Percentiles rank a stretch among this genome's conserved stretches.
These are phyloP conservation scores for Aphelinus certus DNA, from an alignment of 1,140 invertebrate species.

Conservation along the genomic window DNA sequence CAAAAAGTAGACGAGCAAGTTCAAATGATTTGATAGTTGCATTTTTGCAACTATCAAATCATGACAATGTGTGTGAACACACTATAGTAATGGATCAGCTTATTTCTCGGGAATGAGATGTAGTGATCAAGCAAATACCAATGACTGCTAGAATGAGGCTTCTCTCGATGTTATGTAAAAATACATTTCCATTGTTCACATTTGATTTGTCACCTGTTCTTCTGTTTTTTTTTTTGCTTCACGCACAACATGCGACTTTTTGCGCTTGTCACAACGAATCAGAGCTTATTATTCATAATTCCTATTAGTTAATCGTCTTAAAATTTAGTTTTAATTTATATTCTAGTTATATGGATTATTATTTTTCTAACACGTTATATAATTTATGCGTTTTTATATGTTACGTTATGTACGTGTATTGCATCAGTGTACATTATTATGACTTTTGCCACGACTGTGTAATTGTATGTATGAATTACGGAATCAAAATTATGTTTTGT, in stretches of 20 bases:
- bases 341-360: conserved; percentile 41
- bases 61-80: too few relatives aligned
- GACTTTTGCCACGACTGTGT: conserved; percentile 25
- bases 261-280: conserved; percentile 29
- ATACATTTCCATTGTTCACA: conserved; percentile 4
- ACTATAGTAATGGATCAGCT: too few relatives aligned
- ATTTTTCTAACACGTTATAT: conserved; percentile 46
- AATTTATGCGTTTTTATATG: conserved; percentile 50
- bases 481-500: conserved; percentile 62
- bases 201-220: not conserved
- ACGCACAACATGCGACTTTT: conserved; percentile 21
- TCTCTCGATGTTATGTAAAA: conserved; percentile 31
- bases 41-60: too few relatives aligned
- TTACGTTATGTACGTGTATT: conserved; percentile 36
- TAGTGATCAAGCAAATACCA: conserved; percentile 11
- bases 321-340: conserved; percentile 45
- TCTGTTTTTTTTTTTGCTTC: conserved; percentile 5
- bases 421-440: conserved; percentile 14
- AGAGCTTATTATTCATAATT: conserved; percentile 50
- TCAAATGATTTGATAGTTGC: too few relatives aligned
- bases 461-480: conserved; percentile 36
- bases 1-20: too few relatives aligned
- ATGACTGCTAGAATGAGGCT: conserved; percentile 31
- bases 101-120: conserved; percentile 23
- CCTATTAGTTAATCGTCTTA: conserved; percentile 39